Base-by-base conservation (phyloP, 1,140 invertebrate genomes). In the Dreissena rostriformis region DNA sequence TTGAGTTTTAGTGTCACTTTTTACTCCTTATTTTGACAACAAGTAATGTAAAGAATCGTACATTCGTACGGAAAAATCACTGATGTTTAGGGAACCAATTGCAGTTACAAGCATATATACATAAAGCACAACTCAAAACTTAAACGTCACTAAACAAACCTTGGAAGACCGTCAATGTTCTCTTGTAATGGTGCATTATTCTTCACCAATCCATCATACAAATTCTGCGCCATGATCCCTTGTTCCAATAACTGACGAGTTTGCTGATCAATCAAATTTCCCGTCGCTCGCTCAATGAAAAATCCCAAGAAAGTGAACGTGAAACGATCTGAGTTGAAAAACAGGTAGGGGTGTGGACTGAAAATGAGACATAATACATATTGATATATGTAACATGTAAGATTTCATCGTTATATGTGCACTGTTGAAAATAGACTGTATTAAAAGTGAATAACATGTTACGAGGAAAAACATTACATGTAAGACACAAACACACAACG, bases 301-400 rank as follows among this genome's bases (percentile, higher is more conserved):
- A 92, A 92, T 28, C 92, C 92, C 22, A 92, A 86, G 76, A 92
- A 92, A 17, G 92, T 92, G 85, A 92, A 88, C 0, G 88, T 86
- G 39, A 87, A 66, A 4, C 81, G 75, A 78, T 92, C 92, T 28
- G 88, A 79, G 81, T 92, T 92, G 86, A 92, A 92, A 76, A 92
- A 92, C 14, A 92, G 78, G 77, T 92, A 92, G 17, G 92, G 92
- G 88, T 92, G 92, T 1, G 90, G 88, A 52, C 91, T 92, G 85
- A 61, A 88, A 87, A 52, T 28, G 76, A 61, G 61, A 65, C 67
- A 28, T 19, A 17, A 65, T n/a, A 72, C 67, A 61, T 17, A 26
- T n/a, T n/a, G 19, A 11, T 63, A 63, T 11, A 5, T 63, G 19
- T 63, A 63, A n/a, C 4, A 63, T 5, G 19, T 24, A 63, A 24